Conservation (phyloP, 2,888 invertebrate species). For the Argyresthia albistria region DNA sequence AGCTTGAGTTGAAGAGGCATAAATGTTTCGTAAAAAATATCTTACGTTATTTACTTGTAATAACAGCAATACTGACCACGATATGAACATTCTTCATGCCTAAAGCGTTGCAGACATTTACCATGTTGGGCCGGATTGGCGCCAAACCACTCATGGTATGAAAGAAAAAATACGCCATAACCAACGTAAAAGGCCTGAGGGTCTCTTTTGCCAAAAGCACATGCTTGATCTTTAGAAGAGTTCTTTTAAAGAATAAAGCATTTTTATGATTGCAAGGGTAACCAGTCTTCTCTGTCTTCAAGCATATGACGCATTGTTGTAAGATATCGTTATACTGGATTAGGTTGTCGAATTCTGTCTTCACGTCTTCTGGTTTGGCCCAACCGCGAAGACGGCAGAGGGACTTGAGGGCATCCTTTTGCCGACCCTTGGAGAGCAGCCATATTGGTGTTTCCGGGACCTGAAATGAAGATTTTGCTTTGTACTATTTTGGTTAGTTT, state of each 20-base stretch:
- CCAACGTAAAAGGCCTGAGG: slow-evolving; percentile 59
- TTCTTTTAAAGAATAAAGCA: slow-evolving; percentile 29
- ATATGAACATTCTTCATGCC: slow-evolving; percentile 55
- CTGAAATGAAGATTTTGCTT: slow-evolving; percentile 25
- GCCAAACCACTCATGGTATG: slow-evolving; percentile 61
- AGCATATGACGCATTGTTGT: slow-evolving; percentile 42
- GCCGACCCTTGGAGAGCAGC: slow-evolving; percentile 69
- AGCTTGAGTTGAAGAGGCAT: too few relatives aligned
- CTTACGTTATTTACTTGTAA: too few relatives aligned
- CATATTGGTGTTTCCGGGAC: slow-evolving; percentile 74
- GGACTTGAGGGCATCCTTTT: slow-evolving; percentile 63
- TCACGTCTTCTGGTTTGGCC: slow-evolving; percentile 61
- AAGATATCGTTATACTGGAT: slow-evolving; percentile 49
- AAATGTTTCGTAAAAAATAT: too few relatives aligned
- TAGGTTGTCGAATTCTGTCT: slow-evolving; percentile 62
- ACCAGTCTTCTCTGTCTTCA: slow-evolving; percentile 28
- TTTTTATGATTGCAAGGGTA: slow-evolving; percentile 36
- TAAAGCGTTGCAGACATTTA: slow-evolving; percentile 62
- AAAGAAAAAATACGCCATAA: slow-evolving; percentile 67
- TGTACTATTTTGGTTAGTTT: too few relatives aligned
- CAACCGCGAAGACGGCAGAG: slow-evolving; percentile 72
- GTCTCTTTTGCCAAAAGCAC: slow-evolving; percentile 66
- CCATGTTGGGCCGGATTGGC: slow-evolving; percentile 69
- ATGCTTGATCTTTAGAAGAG: slow-evolving; percentile 31
- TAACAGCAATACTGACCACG: slow-evolving; percentile 63